Conservation (phyloP, 1,140 invertebrate genomes). For the Drosophila takahashii region DNA sequence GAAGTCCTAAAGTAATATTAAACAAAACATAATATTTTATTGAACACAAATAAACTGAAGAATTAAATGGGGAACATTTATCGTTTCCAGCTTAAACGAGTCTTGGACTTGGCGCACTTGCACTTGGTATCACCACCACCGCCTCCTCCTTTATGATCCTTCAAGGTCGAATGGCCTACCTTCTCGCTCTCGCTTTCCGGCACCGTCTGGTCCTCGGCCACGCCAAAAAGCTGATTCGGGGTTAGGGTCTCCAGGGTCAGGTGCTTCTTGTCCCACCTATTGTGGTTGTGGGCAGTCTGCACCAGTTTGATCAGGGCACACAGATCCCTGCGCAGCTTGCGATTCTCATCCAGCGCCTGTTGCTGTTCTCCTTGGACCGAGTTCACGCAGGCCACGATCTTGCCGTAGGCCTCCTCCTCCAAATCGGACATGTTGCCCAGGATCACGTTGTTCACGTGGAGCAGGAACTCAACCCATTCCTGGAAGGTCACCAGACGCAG, state of each 20-base stretch:
- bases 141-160: neutral
- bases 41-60: slow-evolving; percentile 7
- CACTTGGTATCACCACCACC: slow-evolving; percentile 4
- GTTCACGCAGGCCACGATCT: slow-evolving; percentile 47
- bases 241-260: slow-evolving; percentile 64
- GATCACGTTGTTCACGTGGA: slow-evolving; percentile 56
- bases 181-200: slow-evolving; percentile 64
- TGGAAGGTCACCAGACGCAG: slow-evolving; percentile 69
- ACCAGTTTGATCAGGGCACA: slow-evolving; percentile 61
- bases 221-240: slow-evolving; percentile 52
- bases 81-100: neutral
- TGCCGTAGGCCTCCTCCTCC: slow-evolving; percentile 58
- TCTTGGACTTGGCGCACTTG: neutral
- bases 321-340: slow-evolving; percentile 64
- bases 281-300: slow-evolving; percentile 54
- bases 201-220: slow-evolving; percentile 10
- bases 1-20: neutral
- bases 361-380: slow-evolving; percentile 52
- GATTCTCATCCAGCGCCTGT: slow-evolving; percentile 51
- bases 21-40: slow-evolving; percentile 45
- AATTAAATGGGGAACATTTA: neutral
- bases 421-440: slow-evolving; percentile 62
- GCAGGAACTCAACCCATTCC: slow-evolving; percentile 75
- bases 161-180: slow-evolving; percentile 48
- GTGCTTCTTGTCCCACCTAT: slow-evolving; percentile 44